Evolutionary conservation across 2,888 invertebrate genomes (phyloP), one percentile per base, ranked within the genome.

Genomic region (Eledona agricola): DNA sequence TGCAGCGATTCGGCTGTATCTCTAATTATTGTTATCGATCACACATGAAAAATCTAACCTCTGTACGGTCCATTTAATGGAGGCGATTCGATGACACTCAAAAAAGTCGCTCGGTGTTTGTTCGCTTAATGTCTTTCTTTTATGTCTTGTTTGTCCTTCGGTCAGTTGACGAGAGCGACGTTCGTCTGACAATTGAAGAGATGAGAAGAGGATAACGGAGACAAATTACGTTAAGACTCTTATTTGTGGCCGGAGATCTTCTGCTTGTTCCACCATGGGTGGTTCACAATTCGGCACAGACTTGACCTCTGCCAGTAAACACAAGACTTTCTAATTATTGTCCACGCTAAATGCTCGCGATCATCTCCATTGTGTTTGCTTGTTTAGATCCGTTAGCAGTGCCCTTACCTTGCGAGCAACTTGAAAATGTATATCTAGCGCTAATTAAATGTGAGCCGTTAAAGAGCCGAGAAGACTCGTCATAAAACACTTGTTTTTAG

Each of bases 171-270:
- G 58, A n/a, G n/a, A 50, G 57, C 56, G 60, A 65, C 59, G 57
- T 55, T 56, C 51, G 59, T 57, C 55, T 66, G 66, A 66, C 66
- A 67, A 66, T 65, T 62, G 64, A 66, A 62, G 63, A 65, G 66
- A 67, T 65, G 64, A 62, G 56, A 59, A 40, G 54, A 60, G 62
- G 65, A 66, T 64, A 64, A 63, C 57, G 53, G 59, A 63, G 67
- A 66, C 67, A 68, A 68, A 68, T 68, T 67, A 64, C 62, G 55
- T 52, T 67, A 68, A 66, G 65, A 64, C 57, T 60, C 65, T 67
- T 66, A 66, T 62, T 58, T 37, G 37, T 37, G 47, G 29, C 37
- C 29, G 34, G 29, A 11, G 3, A 19, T 23, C 20, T 45, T 10
- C 12, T 13, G 22, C 11, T 45, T 15, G 23, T 31, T 23, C 20